phyloP scores from a whole-genome alignment of 1,140 invertebrate genomes.

The Anastrepha ludens region DNA sequence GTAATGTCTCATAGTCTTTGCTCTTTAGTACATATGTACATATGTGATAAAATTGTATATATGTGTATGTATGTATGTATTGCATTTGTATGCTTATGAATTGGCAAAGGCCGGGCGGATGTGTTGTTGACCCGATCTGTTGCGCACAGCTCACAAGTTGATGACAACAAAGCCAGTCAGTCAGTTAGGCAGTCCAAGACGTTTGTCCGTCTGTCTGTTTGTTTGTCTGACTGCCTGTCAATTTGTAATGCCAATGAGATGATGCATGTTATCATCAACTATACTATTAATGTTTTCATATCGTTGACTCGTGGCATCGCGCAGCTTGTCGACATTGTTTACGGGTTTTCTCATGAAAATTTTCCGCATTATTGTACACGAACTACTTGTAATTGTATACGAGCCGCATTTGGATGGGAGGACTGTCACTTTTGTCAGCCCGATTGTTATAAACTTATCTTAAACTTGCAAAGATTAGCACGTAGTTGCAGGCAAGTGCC shows the following conservation, averaged over 20 bases:
- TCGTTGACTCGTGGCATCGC: conserved; percentile 49
- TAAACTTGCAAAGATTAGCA: not conserved
- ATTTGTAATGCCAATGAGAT: not conserved
- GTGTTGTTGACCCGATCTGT: conserved; percentile 46
- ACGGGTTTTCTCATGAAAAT: conserved; percentile 49
- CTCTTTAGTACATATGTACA: not conserved
- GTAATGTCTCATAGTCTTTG: not conserved
- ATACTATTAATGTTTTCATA: conserved; percentile 7
- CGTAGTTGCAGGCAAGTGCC: too few species aligned
- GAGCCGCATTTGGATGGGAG: not conserved
- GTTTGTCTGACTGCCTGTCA: not conserved
- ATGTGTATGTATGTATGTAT: not conserved
- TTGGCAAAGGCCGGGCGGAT: not conserved
- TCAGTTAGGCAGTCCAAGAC: not conserved
- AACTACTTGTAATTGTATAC: conserved; percentile 14
- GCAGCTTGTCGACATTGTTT: conserved; percentile 32
- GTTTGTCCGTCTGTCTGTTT: not conserved
- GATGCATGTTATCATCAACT: conserved; percentile 35
- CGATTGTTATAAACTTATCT: conserved; percentile 1
- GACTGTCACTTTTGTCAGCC: not conserved
- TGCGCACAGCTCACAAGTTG: conserved; percentile 1
- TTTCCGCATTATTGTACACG: conserved; percentile 30
- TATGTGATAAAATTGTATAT: not conserved
- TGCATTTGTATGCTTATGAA: not conserved
- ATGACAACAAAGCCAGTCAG: conserved; percentile 1